Evolutionary conservation across 2,888 invertebrate genomes (phyloP).

Genomic region (Blastobasis adustella): DNA sequence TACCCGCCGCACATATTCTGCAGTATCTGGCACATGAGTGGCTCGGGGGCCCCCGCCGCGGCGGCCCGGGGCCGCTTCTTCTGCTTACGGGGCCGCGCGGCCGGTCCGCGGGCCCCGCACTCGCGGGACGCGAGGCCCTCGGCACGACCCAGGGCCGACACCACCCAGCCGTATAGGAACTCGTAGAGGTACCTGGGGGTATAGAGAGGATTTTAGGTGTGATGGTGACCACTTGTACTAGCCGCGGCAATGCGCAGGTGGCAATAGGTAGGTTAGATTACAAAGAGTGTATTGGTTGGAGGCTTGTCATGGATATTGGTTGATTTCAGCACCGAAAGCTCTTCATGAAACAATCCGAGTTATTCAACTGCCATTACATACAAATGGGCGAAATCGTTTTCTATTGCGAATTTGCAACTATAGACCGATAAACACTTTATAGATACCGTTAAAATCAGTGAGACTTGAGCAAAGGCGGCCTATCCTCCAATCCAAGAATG

Average conservation of each 20-base stretch:
- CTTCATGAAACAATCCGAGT: too few relatives aligned
- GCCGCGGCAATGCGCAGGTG: too few relatives aligned
- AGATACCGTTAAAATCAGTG: too few relatives aligned
- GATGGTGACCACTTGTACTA: neutral
- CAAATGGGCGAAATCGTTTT: too few relatives aligned
- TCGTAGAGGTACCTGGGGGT: constrained; percentile 89
- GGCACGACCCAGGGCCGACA: constrained; percentile 92
- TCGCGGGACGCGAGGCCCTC: constrained; percentile 86
- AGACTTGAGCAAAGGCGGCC: too few relatives aligned
- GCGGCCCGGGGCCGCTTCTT: constrained; percentile 85
- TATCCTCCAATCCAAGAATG: too few relatives aligned
- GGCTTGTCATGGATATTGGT: too few relatives aligned
- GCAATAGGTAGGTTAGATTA: neutral
- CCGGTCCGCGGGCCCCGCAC: constrained; percentile 66
- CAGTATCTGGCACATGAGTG: constrained; percentile 91
- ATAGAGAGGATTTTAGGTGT: neutral
- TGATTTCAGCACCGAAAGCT: too few relatives aligned
- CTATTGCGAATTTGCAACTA: too few relatives aligned
- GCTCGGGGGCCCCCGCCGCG: constrained; percentile 88
- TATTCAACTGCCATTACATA: too few relatives aligned
- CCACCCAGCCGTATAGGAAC: constrained; percentile 94
- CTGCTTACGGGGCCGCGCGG: constrained; percentile 51
- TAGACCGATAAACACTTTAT: too few relatives aligned
- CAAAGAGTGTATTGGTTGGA: neutral
- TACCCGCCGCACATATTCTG: constrained; percentile 97